Conservation (phyloP, 2,113 vertebrate genomes). For the Coturnix japonica region DNA sequence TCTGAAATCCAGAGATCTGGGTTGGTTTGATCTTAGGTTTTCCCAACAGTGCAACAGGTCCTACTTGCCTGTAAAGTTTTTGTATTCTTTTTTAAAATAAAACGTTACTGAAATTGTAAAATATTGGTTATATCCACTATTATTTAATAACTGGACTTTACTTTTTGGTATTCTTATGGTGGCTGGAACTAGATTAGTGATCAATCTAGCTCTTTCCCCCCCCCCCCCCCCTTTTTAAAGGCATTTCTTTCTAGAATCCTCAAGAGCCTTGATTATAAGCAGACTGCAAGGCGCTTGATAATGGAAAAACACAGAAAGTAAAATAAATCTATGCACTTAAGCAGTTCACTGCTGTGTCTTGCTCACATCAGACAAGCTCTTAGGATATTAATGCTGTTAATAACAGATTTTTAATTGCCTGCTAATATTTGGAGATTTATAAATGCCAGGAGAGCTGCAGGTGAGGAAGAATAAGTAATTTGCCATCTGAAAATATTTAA, state of each 20-base stretch:
- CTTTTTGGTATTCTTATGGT: background rate
- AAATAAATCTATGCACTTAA: background rate
- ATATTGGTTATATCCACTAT: background rate
- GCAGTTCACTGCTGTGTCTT: background rate
- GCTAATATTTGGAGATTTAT: slow-evolving; percentile 8
- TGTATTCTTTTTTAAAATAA: background rate
- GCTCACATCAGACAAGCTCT: background rate
- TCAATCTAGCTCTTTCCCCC: background rate
- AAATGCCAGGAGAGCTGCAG: slow-evolving; percentile 18
- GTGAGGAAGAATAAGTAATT: slow-evolving; percentile 43
- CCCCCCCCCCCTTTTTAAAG: background rate
- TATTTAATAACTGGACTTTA: background rate
- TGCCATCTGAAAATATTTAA: slow-evolving; percentile 46
- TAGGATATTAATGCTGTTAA: slow-evolving; percentile 12
- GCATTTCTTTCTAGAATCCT: background rate
- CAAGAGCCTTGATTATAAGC: background rate
- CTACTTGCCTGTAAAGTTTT: background rate
- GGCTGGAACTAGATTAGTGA: background rate
- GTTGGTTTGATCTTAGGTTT: background rate
- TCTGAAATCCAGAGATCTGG: background rate
- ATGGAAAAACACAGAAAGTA: background rate
- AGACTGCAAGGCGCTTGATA: background rate
- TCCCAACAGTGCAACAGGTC: background rate
- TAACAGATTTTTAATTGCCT: slow-evolving; percentile 44
- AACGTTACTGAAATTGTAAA: background rate